A percentile compares a stretch with the other conserved stretches of the same genome.
phyloP scores from a whole-genome alignment of 2,888 invertebrate genomes.

The Ophioninae sp. region DNA sequence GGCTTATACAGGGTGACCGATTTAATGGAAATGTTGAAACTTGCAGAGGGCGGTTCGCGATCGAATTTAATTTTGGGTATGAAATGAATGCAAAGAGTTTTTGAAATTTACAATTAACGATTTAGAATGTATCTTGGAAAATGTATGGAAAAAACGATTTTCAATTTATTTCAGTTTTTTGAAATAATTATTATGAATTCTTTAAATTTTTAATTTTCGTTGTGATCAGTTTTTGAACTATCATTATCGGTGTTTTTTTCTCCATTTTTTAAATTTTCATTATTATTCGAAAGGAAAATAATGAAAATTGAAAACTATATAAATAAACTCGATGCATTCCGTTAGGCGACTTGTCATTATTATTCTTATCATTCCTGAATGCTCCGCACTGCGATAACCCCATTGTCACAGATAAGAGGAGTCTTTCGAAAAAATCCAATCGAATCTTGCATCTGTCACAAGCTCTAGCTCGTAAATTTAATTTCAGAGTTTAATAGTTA shows the following conservation, averaged over 20 bases:
- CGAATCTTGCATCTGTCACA: slow-evolving; percentile 33
- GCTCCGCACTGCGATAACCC: slow-evolving; percentile 36
- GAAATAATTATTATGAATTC: not conserved
- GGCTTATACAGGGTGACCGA: slow-evolving; percentile 14
- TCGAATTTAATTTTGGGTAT: too few relatives aligned
- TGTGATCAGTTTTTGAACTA: too few relatives aligned
- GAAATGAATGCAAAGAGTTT: too few relatives aligned
- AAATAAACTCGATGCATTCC: slow-evolving; percentile 15
- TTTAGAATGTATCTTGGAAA: too few relatives aligned
- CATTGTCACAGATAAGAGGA: slow-evolving; percentile 20
- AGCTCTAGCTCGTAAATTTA: slow-evolving; percentile 1
- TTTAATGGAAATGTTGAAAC: too few relatives aligned
- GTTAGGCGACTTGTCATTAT: not conserved
- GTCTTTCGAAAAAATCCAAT: slow-evolving; percentile 44
- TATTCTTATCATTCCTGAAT: slow-evolving; percentile 6
- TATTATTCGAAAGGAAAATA: too few relatives aligned
- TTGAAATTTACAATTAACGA: too few relatives aligned
- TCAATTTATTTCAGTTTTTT: not conserved
- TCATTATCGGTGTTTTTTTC: too few relatives aligned
- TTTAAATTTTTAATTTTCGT: not conserved
- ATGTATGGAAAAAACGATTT: too few relatives aligned
- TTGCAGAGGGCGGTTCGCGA: too few relatives aligned
- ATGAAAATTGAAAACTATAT: too few relatives aligned
- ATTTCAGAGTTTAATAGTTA: not conserved
- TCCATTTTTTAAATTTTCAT: too few relatives aligned